A percentile compares a stretch with the other conserved stretches of the same genome.
Evolutionary conservation across 2,888 invertebrate species (phyloP).

Genomic region (Stenodera caucasica): DNA sequence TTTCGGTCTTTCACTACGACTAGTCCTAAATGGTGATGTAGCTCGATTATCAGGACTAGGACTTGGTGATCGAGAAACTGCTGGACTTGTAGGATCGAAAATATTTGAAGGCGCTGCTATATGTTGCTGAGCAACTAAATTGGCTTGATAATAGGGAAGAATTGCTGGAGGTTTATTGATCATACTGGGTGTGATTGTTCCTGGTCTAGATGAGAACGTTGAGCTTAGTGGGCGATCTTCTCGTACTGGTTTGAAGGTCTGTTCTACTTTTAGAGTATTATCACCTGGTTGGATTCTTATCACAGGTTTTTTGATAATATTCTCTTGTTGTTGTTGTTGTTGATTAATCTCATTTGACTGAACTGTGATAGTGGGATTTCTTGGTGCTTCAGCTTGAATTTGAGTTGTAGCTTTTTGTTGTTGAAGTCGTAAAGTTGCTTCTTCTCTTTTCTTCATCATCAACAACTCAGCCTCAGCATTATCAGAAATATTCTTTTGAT

Average conservation of each 20-base stretch:
- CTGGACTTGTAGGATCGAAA: slow-evolving; percentile 64
- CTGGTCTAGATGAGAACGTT: slow-evolving; percentile 59
- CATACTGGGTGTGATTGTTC: slow-evolving; percentile 70
- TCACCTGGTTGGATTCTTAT: slow-evolving; percentile 46
- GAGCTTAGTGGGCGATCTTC: slow-evolving; percentile 57
- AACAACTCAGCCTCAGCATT: slow-evolving; percentile 44
- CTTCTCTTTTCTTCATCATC: slow-evolving; percentile 40
- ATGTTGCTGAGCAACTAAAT: slow-evolving; percentile 70
- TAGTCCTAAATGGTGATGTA: slow-evolving; percentile 40
- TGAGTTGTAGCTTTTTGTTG: slow-evolving; percentile 29
- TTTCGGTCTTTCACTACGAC: slow-evolving; percentile 58
- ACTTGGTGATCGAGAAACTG: slow-evolving; percentile 66
- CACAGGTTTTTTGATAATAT: slow-evolving; percentile 40
- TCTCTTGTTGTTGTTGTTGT: slow-evolving; percentile 17
- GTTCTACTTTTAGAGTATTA: slow-evolving; percentile 49
- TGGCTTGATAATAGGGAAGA: slow-evolving; percentile 79
- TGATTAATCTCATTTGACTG: not conserved
- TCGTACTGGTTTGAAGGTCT: slow-evolving; percentile 65
- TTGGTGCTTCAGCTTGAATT: not conserved
- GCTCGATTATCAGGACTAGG: slow-evolving; percentile 57
- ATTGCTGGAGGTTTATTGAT: slow-evolving; percentile 75
- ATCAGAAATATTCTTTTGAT: slow-evolving; percentile 63
- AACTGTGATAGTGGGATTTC: slow-evolving; percentile 2
- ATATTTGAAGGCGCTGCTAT: slow-evolving; percentile 62
- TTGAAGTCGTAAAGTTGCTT: slow-evolving; percentile 36